These are phyloP conservation scores for Nicator chloris DNA, from an alignment of 2,113 vertebrate genomes.

Conservation along the genomic window DNA sequence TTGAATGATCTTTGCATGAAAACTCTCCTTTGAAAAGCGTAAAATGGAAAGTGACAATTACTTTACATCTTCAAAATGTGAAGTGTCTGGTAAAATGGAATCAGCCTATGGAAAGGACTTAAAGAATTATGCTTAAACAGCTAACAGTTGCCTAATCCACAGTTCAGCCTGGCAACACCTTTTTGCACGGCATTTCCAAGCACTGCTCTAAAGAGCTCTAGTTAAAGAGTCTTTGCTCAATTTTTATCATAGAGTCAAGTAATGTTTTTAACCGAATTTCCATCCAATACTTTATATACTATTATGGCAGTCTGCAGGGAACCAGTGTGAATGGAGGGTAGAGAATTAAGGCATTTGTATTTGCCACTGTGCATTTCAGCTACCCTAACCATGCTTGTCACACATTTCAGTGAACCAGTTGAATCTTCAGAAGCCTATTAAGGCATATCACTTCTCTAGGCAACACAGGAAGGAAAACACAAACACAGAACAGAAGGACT, in stretches of 20 bases:
- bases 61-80: background rate
- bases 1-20: background rate
- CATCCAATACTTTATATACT: background rate
- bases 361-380: background rate
- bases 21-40: background rate
- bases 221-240: background rate
- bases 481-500: background rate
- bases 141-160: background rate
- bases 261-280: background rate
- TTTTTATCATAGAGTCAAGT: background rate
- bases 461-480: background rate
- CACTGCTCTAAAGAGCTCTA: background rate
- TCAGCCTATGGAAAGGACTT: background rate
- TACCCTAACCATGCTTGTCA: background rate
- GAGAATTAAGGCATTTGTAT: background rate
- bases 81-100: background rate
- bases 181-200: background rate
- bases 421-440: background rate
- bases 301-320: background rate
- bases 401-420: background rate
- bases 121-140: background rate
- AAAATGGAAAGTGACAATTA: background rate
- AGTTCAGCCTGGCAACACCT: background rate
- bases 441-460: background rate
- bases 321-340: background rate